Base-by-base conservation (phyloP, 2,113 vertebrate genomes). In the Camelus dromedarius region DNA sequence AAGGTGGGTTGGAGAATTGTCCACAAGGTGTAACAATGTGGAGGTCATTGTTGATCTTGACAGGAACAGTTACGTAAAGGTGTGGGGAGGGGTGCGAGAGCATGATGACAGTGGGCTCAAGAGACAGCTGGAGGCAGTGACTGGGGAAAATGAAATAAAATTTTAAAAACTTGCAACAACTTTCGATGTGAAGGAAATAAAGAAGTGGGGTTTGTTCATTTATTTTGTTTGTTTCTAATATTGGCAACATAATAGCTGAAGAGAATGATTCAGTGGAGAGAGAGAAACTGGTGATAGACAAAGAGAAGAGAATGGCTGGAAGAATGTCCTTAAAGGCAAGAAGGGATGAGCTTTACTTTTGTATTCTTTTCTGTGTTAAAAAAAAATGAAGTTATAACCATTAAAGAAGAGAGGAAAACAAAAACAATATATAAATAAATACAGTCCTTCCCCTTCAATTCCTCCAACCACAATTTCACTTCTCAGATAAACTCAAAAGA, bases 201-300 rank as follows among this genome's bases (percentile, higher is more conserved):
- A 93, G 20, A 73, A 73, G 2, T 87, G 3, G 6, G 11, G 4
- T 50, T 69, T 93, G 58, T 4, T 91, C 26, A 15, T 19, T 82
- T 62, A 62, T 60, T 85, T 72, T 73, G 30, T 91, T 75, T 66
- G 32, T 48, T 89, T 88, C 32, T 84, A 62, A 38, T 18, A 46
- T 6, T 96, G 46, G 32, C 46, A 89, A 93, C 56, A 56, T 75
- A 88, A 83, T 22, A 96, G 9, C 13, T 56, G 9, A 56, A 86
- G 18, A 11, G 35, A 87, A 15, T 75, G 18, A 58, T 58, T 72
- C 66, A 35, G 32, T 26, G 1, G 10, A 79, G 38, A 75, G n/a
- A 70, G n/a, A 70, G 15, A 80, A 48, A 50, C 13, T 79, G 28
- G n/a, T 69, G 26, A n/a, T 79, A 8, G 19, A 56, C 2, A 92